Conservation (phyloP, 2,888 invertebrate genomes). For the Epinotia nisella region DNA sequence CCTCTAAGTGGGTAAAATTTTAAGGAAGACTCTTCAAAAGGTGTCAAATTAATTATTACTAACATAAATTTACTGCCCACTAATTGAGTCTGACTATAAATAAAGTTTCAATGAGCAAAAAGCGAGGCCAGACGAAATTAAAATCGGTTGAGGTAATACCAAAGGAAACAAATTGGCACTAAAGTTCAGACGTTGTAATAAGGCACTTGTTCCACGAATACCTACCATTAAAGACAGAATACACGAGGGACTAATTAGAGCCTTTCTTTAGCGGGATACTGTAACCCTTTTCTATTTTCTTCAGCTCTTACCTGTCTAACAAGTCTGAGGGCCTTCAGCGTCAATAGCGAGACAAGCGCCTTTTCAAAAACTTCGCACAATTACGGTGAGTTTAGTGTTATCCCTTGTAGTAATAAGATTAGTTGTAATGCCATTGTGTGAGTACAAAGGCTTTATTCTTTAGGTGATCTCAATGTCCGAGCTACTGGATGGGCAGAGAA, state of each 20-base stretch:
- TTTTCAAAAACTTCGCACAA: constrained; percentile 35
- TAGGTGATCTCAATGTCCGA: constrained; percentile 5
- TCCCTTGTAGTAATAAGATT: constrained; percentile 28
- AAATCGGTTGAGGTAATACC: neutral
- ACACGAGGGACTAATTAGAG: constrained; percentile 20
- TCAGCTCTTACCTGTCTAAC: constrained; percentile 13
- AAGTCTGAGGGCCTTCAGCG: neutral
- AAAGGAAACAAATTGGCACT: neutral
- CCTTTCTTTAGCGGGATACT: constrained; percentile 3
- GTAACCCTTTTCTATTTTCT: constrained; percentile 18
- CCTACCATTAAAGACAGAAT: neutral
- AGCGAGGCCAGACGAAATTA: constrained; percentile 1
- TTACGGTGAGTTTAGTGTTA: constrained; percentile 28
- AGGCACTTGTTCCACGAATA: constrained; percentile 2
- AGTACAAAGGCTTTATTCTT: constrained; percentile 5
- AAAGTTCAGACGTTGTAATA: constrained; percentile 9
- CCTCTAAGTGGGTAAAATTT: neutral
- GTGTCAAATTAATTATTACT: neutral
- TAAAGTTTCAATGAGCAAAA: neutral
- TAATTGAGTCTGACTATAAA: neutral
- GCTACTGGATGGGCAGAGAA: constrained; percentile 3
- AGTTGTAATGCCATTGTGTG: constrained; percentile 22
- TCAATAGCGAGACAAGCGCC: constrained; percentile 23
- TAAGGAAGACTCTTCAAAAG: neutral
- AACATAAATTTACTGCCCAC: neutral